phyloP scores from a whole-genome alignment of 2,888 invertebrate species.

The Drosophila dives region DNA sequence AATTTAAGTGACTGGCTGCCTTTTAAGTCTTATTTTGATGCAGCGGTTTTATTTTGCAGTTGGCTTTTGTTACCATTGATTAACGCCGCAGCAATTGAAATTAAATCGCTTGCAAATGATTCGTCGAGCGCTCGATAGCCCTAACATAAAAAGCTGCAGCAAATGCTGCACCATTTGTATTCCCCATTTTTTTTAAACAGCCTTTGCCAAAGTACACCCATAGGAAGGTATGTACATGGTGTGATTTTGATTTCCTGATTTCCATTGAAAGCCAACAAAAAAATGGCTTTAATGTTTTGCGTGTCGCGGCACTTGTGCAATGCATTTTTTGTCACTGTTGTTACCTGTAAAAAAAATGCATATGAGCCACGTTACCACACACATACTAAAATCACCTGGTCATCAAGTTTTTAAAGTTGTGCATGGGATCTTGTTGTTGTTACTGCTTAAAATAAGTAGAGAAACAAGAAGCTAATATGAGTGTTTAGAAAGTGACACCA shows the following conservation, averaged over 20 bases:
- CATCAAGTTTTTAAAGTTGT: slow-evolving; percentile 32
- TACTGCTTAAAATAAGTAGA: slow-evolving; percentile 42
- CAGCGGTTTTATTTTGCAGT: slow-evolving; percentile 4
- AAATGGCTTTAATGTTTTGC: slow-evolving; percentile 61
- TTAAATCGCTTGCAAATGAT: slow-evolving; percentile 77
- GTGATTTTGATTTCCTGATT: slow-evolving; percentile 63
- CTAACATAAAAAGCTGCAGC: slow-evolving; percentile 12
- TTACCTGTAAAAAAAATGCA: slow-evolving; percentile 39
- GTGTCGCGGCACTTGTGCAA: slow-evolving; percentile 58
- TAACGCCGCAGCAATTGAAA: slow-evolving; percentile 78
- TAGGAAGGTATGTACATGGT: slow-evolving; percentile 29
- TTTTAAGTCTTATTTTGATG: slow-evolving; percentile 9
- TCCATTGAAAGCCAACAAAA: slow-evolving; percentile 17
- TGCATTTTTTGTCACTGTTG: slow-evolving; percentile 17
- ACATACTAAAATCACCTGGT: slow-evolving; percentile 50
- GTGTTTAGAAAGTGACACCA: slow-evolving; percentile 54
- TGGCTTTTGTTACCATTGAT: slow-evolving; percentile 67
- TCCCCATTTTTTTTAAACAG: slow-evolving; percentile 40
- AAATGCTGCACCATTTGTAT: slow-evolving; percentile 57
- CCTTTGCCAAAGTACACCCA: slow-evolving; percentile 21
- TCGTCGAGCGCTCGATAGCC: slow-evolving; percentile 37
- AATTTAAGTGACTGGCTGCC: slow-evolving; percentile 13
- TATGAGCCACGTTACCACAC: slow-evolving; percentile 44
- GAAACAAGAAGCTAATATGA: slow-evolving; percentile 37
- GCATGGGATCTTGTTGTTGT: slow-evolving; percentile 30